A percentile compares a stretch with the other conserved stretches of the same genome.
phyloP scores from a whole-genome alignment of 2,797 vertebrate species.

The Pygocentrus nattereri region DNA sequence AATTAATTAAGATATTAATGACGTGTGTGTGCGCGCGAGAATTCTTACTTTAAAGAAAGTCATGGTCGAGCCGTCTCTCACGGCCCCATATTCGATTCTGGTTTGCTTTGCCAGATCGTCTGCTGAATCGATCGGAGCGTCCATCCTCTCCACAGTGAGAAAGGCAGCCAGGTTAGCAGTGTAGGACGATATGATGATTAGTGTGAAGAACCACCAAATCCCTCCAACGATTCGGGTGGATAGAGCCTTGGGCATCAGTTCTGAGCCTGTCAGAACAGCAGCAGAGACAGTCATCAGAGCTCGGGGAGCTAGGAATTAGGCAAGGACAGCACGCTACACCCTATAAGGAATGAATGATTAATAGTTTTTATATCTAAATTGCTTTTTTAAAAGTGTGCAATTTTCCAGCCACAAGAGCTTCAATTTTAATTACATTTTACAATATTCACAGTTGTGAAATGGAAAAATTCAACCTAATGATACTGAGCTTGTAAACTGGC shows the following conservation, averaged over 20 bases:
- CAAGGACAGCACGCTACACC: background rate
- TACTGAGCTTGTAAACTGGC: no score
- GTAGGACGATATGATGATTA: constrained; percentile 99
- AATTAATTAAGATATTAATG: constrained; percentile 20
- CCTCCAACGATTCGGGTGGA: constrained; percentile 97
- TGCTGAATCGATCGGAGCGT: constrained; percentile 94
- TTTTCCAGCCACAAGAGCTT: no score
- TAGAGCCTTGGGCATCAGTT: constrained; percentile 97
- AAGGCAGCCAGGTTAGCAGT: constrained; percentile 98
- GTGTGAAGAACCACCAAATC: constrained; percentile 99
- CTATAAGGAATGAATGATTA: no score
- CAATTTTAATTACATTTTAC: no score
- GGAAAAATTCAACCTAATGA: no score
- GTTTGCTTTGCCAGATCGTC: constrained; percentile 98
- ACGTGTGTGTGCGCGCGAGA: background rate
- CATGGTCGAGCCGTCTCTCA: constrained; percentile 97
- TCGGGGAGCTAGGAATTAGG: background rate
- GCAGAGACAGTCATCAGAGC: constrained; percentile 43
- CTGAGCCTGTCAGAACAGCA: constrained; percentile 88
- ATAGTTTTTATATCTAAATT: no score
- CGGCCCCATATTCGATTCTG: constrained; percentile 94
- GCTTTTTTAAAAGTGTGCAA: no score
- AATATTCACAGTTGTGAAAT: no score
- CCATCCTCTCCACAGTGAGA: constrained; percentile 97
- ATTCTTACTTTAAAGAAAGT: constrained; percentile 95